Evolutionary conservation across 2,113 vertebrate species (phyloP), one percentile per base, ranked within the genome.

Genomic region (Tretioscincus oriximinensis): DNA sequence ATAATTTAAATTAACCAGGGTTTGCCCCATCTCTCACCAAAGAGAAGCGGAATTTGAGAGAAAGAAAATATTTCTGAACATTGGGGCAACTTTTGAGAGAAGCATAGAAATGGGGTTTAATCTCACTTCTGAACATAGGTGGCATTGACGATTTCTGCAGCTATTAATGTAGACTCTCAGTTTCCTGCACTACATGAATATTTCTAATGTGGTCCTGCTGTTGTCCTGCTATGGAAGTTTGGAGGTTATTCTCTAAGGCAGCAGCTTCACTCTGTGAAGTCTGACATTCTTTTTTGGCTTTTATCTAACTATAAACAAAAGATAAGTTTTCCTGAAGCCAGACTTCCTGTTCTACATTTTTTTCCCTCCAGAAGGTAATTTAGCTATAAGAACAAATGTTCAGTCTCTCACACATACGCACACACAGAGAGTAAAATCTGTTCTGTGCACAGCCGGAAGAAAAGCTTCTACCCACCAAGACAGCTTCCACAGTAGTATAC

Each of bases 201-300:
- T 1, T 9, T 61, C 41, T 0, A 0, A 18, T 21, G 0, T 0
- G 20, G n/a, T 1, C 3, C 9, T 7, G 6, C 20, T 18, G 0
- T 10, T 3, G 7, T 65, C 1, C 41, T 29, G 63, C 28, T 5
- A 35, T 24, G 71, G 1, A 60, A 77, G 77, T 79, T 85, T 81
- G 87, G 72, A 91, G 91, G 85, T 88, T 84, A 83, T 88, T 88
- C 83, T 87, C 47, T 78, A 81, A 58, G 71, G 73, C 35, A 64
- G 0, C 47, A 77, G 68, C n/a, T 83, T 83, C n/a, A 14, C 51
- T 47, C 49, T 31, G 70, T 58, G 16, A 45, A 66, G 49, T 81
- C 31, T 66, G 67, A 78, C 76, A 78, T 78, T 61, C 76, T 70
- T 77, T 3, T 73, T 78, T 29, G 51, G 49, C 64, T 73, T 78